phyloP scores from a whole-genome alignment of 2,797 vertebrate species.

The Enteromius mattozi region DNA sequence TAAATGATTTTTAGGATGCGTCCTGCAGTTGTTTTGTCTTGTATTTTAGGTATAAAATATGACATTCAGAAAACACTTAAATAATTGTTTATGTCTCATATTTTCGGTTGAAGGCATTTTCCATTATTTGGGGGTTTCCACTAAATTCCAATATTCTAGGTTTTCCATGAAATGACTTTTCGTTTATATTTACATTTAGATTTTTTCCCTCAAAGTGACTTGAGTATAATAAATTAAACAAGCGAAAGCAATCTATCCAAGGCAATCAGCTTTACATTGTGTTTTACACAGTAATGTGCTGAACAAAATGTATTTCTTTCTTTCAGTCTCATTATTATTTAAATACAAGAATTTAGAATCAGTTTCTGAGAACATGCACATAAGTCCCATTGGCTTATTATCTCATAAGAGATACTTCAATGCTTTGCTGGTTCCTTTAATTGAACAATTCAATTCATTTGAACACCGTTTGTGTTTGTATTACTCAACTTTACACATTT shows the following conservation, averaged over 20 bases:
- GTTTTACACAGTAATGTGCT: neutral
- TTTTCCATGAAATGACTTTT: neutral
- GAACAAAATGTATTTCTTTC: neutral
- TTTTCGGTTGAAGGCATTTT: neutral
- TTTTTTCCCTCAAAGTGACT: neutral
- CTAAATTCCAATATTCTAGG: neutral
- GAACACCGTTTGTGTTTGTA: constrained; percentile 6
- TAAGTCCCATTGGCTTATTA: neutral
- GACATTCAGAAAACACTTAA: constrained; percentile 6
- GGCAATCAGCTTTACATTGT: neutral
- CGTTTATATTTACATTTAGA: neutral
- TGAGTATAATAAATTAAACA: neutral
- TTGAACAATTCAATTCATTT: constrained; percentile 6
- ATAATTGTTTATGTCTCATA: constrained; percentile 3
- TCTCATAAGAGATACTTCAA: neutral
- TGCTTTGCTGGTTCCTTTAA: constrained; percentile 7
- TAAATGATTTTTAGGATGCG: neutral
- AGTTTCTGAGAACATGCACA: neutral
- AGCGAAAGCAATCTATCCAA: neutral
- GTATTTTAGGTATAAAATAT: neutral
- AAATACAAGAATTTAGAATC: neutral
- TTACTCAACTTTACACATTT: neutral
- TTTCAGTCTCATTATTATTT: neutral
- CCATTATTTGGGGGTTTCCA: neutral
- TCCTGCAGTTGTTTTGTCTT: neutral